A percentile compares a stretch with the other conserved stretches of the same genome.
Conservation (phyloP, 2,797 vertebrate genomes). For the Toxotes lorentzi region DNA sequence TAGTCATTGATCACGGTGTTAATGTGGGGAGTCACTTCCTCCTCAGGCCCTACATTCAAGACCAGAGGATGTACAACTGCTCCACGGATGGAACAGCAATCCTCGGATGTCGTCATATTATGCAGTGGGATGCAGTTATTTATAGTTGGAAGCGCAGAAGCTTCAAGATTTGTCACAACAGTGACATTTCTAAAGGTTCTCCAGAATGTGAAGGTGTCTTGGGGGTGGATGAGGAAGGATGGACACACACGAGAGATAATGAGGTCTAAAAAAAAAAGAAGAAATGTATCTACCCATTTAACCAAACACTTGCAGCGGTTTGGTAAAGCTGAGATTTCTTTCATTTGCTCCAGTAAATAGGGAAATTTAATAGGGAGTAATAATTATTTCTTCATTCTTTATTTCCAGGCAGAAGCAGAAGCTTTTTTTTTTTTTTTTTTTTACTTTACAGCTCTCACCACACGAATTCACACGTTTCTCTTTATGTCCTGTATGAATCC, state of each 20-base stretch:
- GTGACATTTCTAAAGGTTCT: conserved; percentile 66
- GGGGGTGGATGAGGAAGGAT: conserved; percentile 33
- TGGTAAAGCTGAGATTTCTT: too few relatives aligned
- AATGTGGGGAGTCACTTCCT: conserved; percentile 68
- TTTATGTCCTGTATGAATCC: conserved; percentile 8
- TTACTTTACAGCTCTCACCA: conserved; percentile 12
- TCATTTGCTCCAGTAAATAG: too few relatives aligned
- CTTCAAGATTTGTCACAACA: conserved; percentile 62
- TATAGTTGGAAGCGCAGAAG: conserved; percentile 39
- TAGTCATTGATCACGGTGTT: conserved; percentile 69
- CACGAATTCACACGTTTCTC: conserved; percentile 5
- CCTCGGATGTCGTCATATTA: conserved; percentile 40
- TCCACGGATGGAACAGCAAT: conserved; percentile 22
- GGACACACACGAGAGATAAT: conserved; percentile 7
- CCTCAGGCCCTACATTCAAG: conserved; percentile 47
- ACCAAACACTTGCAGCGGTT: neutral
- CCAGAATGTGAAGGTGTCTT: conserved; percentile 32
- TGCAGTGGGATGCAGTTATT: conserved; percentile 53
- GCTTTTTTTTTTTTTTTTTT: neutral
- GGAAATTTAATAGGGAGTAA: neutral
- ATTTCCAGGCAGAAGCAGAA: neutral
- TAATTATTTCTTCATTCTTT: neutral
- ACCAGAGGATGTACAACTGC: conserved; percentile 26
- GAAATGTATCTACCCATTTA: conserved; percentile 12
- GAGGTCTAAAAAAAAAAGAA: neutral